phyloP scores from a whole-genome alignment of 2,888 invertebrate species.

The Rotaria socialis region DNA sequence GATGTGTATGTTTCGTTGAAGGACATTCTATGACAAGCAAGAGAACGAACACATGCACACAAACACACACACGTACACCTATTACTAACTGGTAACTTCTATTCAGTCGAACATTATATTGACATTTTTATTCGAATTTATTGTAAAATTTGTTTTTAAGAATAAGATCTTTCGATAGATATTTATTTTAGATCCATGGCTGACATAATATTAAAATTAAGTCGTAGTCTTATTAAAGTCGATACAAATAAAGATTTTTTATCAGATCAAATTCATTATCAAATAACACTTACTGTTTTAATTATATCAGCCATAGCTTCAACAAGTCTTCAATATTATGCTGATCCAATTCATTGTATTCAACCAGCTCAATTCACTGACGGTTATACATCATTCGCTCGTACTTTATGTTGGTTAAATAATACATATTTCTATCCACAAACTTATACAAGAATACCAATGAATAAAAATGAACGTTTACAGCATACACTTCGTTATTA shows the following conservation, averaged over 20 bases:
- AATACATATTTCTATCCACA: constrained; percentile 46
- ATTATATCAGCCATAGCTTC: background rate
- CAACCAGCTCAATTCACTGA: constrained; percentile 28
- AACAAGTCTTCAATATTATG: constrained; percentile 3
- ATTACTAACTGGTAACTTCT: background rate
- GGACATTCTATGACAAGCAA: background rate
- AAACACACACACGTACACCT: background rate
- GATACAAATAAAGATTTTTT: background rate
- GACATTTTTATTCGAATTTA: background rate
- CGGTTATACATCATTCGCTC: constrained; percentile 8
- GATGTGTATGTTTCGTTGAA: background rate
- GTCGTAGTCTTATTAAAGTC: background rate
- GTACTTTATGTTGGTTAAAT: constrained; percentile 44
- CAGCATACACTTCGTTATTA: constrained; percentile 44
- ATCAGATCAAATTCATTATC: constrained; percentile 31
- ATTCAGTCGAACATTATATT: background rate
- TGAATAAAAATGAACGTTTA: constrained; percentile 33
- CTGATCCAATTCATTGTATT: background rate
- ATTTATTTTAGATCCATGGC: background rate
- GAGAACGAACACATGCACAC: background rate
- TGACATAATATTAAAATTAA: background rate
- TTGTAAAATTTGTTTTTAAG: background rate
- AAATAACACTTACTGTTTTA: background rate
- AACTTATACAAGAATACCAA: constrained; percentile 41
- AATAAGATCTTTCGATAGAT: too few species aligned